Base-by-base conservation (phyloP, 2,888 invertebrate genomes). In the Choristoneura rosaceana region DNA sequence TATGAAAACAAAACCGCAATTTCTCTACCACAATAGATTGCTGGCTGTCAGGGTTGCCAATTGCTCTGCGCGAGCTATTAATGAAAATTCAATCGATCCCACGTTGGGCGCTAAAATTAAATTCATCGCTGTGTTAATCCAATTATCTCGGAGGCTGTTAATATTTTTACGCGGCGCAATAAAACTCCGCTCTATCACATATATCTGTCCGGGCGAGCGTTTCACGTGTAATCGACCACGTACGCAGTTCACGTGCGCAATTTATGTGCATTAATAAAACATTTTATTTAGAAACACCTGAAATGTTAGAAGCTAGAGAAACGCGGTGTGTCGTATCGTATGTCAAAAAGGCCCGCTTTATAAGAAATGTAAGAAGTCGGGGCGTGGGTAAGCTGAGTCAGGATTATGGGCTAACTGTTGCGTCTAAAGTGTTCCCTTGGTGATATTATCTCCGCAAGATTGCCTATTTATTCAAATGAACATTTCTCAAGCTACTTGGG, bases 341-440 rank as follows among this genome's bases (percentile, higher is more conserved):
- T 58, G 45, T 59, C 47, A 15, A 63, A 63, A 52, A 47, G 60
- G 45, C 15, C 14, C 65, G 3, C 43, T 38, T 68, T 60, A 68
- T 68, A 60, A 68, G 60, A 66, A 63, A 76, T 77, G 77, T 77
- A 69, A 68, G 70, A 76, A 79, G 64, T 52, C 55, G 67, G 76
- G 77, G 77, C 76, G 78, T 77, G 78, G 79, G 79, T 78, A 75
- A 78, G 73, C 76, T 75, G 79, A 77, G 79, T 74, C 71, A 74
- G 79, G 81, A 83, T 87, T 84, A 89, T 84, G 81, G 84, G 84
- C 88, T 84, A 91, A 88, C 91, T 91, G 91, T 91, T 91, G 91
- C 91, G 86, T 80, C 80, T 79, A 76, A 79, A 84, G 81, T 74
- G 77, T 79, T 79, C 83, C 80, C 61, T 58, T 76, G 76, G 77